A percentile compares a stretch with the other conserved stretches of the same genome.
These are phyloP conservation scores for Xiphophorus birchmanni DNA, from an alignment of 2,797 vertebrate species.

Conservation along the genomic window DNA sequence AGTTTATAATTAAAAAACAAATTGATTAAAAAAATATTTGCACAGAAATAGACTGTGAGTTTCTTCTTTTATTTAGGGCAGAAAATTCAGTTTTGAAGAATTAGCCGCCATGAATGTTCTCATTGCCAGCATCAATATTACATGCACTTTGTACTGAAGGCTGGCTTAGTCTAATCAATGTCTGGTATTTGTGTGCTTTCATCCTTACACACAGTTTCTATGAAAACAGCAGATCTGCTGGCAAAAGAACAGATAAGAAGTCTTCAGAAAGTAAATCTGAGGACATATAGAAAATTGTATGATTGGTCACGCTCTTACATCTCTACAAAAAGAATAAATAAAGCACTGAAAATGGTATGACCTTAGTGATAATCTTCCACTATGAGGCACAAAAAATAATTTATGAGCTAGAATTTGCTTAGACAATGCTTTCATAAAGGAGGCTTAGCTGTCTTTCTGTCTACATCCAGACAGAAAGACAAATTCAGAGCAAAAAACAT, in stretches of 20 bases:
- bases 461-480: not conserved
- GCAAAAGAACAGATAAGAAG: not conserved
- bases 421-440: not conserved
- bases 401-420: not conserved
- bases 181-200: not conserved
- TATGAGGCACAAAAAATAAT: slow-evolving; percentile 1
- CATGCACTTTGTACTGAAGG: not conserved
- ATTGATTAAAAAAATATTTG: not conserved
- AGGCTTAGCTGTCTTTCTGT: not conserved
- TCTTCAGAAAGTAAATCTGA: not conserved
- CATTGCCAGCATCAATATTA: not conserved
- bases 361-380: slow-evolving; percentile 1
- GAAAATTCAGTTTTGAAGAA: not conserved
- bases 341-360: slow-evolving; percentile 7
- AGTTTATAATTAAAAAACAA: not conserved
- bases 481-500: not conserved
- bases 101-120: not conserved
- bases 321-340: not conserved
- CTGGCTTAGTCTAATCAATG: not conserved
- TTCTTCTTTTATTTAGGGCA: not conserved
- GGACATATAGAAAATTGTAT: not conserved
- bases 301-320: not conserved
- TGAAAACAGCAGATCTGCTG: not conserved
- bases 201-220: not conserved
- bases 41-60: not conserved